phyloP scores from a whole-genome alignment of 2,113 vertebrate species.

The Phalacrocorax carbo region DNA sequence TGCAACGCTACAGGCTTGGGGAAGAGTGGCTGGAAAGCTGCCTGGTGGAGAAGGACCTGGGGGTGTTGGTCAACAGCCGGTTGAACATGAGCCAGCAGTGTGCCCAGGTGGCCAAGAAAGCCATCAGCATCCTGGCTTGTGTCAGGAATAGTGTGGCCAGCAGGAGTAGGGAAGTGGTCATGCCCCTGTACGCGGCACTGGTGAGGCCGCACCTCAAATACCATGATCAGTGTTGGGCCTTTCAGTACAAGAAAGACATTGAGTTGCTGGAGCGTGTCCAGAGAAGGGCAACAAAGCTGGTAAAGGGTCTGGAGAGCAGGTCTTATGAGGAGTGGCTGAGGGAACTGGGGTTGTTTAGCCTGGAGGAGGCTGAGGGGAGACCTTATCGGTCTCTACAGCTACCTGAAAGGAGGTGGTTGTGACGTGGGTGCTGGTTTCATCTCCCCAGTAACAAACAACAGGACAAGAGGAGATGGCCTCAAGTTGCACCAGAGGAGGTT shows the following conservation, averaged over 20 bases:
- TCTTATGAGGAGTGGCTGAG: fast-evolving
- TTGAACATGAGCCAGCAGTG: neutral
- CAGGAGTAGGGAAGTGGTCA: neutral
- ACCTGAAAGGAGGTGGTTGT: neutral
- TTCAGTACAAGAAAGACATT: fast-evolving
- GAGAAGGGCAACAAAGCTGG: fast-evolving
- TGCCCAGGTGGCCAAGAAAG: neutral
- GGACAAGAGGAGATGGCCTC: neutral
- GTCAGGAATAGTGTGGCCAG: neutral
- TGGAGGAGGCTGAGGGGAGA: neutral
- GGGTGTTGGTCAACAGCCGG: fast-evolving
- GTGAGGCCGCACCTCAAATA: fast-evolving
- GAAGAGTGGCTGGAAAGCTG: neutral
- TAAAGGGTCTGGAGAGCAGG: neutral
- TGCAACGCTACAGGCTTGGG: neutral
- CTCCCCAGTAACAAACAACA: fast-evolving
- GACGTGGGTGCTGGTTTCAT: fast-evolving
- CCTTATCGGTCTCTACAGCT: fast-evolving
- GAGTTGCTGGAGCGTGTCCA: neutral
- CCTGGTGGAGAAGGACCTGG: neutral
- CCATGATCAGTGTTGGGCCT: neutral
- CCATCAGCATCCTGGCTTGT: neutral
- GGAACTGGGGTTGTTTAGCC: neutral
- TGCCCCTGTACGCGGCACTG: neutral
- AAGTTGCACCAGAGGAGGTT: neutral